These are phyloP conservation scores for Rhyacichthys aspro DNA, from an alignment of 2,797 vertebrate genomes.

Conservation along the genomic window DNA sequence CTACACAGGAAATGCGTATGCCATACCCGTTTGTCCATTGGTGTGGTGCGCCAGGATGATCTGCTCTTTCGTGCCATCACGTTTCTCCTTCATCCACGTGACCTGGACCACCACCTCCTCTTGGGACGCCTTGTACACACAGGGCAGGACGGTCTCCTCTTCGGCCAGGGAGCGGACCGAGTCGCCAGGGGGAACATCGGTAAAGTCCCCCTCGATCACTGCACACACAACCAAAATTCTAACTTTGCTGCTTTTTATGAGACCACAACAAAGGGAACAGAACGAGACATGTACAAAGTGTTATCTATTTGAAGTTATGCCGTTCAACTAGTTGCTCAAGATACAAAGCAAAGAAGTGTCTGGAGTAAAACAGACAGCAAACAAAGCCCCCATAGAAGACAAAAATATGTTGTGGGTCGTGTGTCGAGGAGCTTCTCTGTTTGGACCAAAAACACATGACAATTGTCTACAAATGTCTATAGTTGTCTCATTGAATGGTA, in stretches of 20 bases:
- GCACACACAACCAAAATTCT: constrained; percentile 17
- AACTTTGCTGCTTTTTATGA: no score
- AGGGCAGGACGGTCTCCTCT: constrained; percentile 78
- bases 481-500: background rate
- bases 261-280: constrained; percentile 11
- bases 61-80: constrained; percentile 57
- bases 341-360: constrained; percentile 43
- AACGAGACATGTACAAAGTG: no score
- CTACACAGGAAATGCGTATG: no score
- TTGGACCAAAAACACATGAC: constrained; percentile 5
- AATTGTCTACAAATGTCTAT: background rate
- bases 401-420: background rate
- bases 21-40: constrained; percentile 68
- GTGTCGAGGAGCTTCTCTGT: background rate
- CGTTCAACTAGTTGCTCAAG: constrained; percentile 54
- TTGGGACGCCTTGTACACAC: constrained; percentile 60
- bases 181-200: constrained; percentile 25
- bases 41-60: constrained; percentile 64
- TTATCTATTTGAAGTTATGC: constrained; percentile 54
- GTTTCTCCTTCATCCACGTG: constrained; percentile 79
- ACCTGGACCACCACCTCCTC: constrained; percentile 77
- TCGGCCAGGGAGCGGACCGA: constrained; percentile 64
- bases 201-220: constrained; percentile 48
- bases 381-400: constrained; percentile 8
- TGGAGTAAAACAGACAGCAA: constrained; percentile 29